Percentiles rank a stretch among this genome's conserved stretches.
These are phyloP conservation scores for Copidosoma floridanum DNA, from an alignment of 1,140 invertebrate genomes.

Conservation along the genomic window DNA sequence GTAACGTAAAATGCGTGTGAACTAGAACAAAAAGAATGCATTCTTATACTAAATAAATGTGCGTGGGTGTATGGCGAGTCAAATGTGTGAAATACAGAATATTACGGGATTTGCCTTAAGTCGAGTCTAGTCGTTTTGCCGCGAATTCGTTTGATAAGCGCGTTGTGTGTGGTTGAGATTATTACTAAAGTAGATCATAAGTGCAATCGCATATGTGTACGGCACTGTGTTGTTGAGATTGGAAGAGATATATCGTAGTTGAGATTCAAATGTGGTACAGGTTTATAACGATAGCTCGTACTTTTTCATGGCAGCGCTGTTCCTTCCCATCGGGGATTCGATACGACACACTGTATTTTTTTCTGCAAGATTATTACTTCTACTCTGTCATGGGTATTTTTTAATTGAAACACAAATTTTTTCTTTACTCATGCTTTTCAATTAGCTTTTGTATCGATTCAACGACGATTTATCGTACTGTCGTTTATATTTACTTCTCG, in stretches of 20 bases:
- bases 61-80: no score
- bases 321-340: conserved; percentile 22
- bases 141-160: neutral
- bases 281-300: conserved; percentile 8
- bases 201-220: no score
- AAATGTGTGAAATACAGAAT: neutral
- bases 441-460: no score
- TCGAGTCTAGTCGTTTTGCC: conserved; percentile 2
- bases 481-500: no score
- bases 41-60: no score
- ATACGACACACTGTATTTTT: conserved; percentile 21
- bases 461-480: no score
- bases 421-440: no score
- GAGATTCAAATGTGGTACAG: conserved; percentile 4
- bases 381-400: no score
- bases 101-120: conserved; percentile 22
- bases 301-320: conserved; percentile 2
- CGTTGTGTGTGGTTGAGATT: conserved; percentile 18
- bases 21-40: no score
- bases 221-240: no score
- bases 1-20: no score
- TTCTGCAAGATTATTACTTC: conserved; percentile 20
- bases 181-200: conserved; percentile 11
- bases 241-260: neutral
- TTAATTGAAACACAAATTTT: no score